Conservation (phyloP, 2,888 invertebrate genomes). For the Chaetogeoica ovagalla region DNA sequence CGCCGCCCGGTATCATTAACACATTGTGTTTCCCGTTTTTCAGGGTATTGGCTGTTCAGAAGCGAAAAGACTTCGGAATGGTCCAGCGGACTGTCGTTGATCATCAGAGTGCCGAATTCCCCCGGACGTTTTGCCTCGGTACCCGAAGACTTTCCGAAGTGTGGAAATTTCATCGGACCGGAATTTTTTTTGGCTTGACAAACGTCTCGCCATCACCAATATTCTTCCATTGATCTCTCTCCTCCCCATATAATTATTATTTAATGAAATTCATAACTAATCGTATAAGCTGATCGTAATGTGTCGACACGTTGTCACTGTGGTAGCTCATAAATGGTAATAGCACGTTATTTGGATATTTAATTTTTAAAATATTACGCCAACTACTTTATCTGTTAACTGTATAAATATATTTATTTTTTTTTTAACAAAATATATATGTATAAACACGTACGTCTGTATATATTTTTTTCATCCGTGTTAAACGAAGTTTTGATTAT, state of each 20-base stretch:
- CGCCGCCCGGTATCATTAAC: no score
- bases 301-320: no score
- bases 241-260: background rate
- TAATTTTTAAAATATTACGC: no score
- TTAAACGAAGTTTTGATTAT: no score
- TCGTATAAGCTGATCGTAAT: no score
- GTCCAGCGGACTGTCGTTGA: constrained; percentile 75
- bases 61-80: constrained; percentile 75
- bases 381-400: no score
- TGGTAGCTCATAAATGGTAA: no score
- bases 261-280: background rate
- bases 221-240: constrained; percentile 11
- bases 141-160: constrained; percentile 75
- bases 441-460: no score
- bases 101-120: constrained; percentile 66
- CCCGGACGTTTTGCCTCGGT: constrained; percentile 69
- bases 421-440: no score
- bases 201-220: background rate
- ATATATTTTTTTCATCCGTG: no score
- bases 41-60: constrained; percentile 79
- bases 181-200: constrained; percentile 71
- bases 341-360: no score
- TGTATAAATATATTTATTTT: no score
- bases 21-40: constrained; percentile 54
- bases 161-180: constrained; percentile 76